These are phyloP conservation scores for Salvator merianae DNA, from an alignment of 2,113 vertebrate genomes.

Conservation along the genomic window DNA sequence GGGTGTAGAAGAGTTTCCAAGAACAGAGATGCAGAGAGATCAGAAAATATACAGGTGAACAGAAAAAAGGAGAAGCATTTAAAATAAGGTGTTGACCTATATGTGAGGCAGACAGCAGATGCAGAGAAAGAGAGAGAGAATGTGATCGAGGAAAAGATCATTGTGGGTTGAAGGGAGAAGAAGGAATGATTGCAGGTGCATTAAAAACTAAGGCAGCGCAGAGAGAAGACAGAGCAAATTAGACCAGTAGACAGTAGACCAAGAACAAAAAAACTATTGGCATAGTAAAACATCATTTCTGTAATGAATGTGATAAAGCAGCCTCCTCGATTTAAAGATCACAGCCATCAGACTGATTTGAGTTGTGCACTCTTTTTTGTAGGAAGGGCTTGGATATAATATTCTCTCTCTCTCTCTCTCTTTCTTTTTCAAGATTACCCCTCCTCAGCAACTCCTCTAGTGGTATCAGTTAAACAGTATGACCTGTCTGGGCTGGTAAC, in stretches of 20 bases:
- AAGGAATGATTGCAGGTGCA: background rate
- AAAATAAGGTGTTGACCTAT: background rate
- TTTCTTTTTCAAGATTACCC: background rate
- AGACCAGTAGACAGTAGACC: too few species aligned
- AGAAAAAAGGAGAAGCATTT: background rate
- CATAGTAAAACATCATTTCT: background rate
- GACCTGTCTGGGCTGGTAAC: constrained; percentile 52
- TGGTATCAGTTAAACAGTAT: constrained; percentile 33
- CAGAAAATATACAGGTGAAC: background rate
- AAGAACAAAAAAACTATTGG: too few species aligned
- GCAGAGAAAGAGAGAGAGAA: background rate
- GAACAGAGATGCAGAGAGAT: background rate
- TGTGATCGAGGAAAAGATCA: background rate
- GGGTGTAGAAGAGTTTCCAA: background rate
- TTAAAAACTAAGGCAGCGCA: background rate
- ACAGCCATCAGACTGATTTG: background rate
- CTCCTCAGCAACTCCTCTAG: background rate
- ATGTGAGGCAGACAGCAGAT: too few species aligned
- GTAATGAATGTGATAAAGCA: background rate
- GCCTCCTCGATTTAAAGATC: background rate
- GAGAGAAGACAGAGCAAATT: background rate
- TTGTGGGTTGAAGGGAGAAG: background rate
- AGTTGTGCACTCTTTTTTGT: background rate
- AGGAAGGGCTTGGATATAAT: background rate
- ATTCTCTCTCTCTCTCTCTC: background rate